Evolutionary conservation across 2,797 vertebrate species (phyloP).

Genomic region (Limosa lapponica): DNA sequence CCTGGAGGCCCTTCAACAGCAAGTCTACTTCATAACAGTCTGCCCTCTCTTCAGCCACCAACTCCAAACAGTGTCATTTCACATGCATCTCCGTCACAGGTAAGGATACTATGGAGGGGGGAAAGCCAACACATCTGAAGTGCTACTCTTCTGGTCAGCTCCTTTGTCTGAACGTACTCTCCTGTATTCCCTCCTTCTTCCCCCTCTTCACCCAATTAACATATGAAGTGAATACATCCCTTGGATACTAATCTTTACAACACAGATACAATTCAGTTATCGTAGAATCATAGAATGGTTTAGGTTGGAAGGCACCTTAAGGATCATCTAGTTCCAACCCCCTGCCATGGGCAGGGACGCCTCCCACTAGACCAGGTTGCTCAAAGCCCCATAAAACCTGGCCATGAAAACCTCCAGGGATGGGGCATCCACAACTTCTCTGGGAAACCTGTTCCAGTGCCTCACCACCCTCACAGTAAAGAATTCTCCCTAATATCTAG

Average conservation of each 20-base stretch:
- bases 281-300: no score
- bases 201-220: background rate
- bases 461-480: no score
- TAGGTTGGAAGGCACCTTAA: no score
- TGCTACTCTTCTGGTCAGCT: background rate
- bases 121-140: background rate
- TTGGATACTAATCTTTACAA: background rate
- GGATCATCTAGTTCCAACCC: no score
- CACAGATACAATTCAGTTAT: background rate
- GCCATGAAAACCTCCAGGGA: no score
- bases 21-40: background rate
- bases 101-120: background rate
- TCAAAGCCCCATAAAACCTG: no score
- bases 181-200: background rate
- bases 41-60: background rate
- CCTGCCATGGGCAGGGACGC: no score
- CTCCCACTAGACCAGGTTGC: no score
- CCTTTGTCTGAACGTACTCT: background rate
- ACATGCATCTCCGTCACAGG: background rate
- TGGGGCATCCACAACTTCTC: no score
- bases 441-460: no score
- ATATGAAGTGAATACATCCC: background rate
- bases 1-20: background rate
- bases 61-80: background rate
- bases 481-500: no score